Evolutionary conservation across 2,797 vertebrate species (phyloP), one percentile per base, ranked within the genome.

Genomic region (Molossus molossus): DNA sequence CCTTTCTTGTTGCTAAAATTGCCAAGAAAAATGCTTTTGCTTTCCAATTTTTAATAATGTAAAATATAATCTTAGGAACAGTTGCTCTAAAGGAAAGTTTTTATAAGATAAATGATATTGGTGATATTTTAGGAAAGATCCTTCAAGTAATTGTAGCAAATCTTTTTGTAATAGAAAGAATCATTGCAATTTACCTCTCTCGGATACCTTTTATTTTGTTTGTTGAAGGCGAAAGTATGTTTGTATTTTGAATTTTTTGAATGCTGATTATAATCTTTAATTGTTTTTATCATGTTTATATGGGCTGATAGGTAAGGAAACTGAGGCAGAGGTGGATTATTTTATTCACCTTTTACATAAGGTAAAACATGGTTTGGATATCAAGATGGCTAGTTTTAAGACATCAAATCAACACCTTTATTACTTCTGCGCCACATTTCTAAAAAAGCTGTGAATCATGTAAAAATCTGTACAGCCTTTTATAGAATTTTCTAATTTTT

Each of bases 241-340:
- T 95, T 88, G 23, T 83, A 82, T 70, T 90, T 92, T 72, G 23
- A 82, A 58, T 37, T 86, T 95, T 85, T 77, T 40, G 6, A 87
- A 72, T 79, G 29, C 23, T 37, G 9, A 72, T 65, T 77, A 45
- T 62, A 77, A 67, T 90, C 20, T 96, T 87, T 64, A 72, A 57
- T 55, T 91, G 9, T 33, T 92, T 87, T 48, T 58, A 21, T 37
- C 45, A 29, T 86, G 7, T 72, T 45, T 76, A 9, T 40, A 45
- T 95, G 27, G 27, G 10, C 55, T 82, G 64, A 64, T 33, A 76
- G 20, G 69, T 88, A 86, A 91, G 65, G 29, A 90, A 67, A 77
- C 27, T 37, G 29, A 88, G 17, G 58, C n/a, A 76, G 21, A 10
- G 13, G 25, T 23, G 17, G 27, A 65, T 60, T 55, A 81, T 67